Percentiles rank a stretch among this genome's conserved stretches.
Evolutionary conservation across 2,797 vertebrate genomes (phyloP).

Genomic region (Cossypha heuglini): DNA sequence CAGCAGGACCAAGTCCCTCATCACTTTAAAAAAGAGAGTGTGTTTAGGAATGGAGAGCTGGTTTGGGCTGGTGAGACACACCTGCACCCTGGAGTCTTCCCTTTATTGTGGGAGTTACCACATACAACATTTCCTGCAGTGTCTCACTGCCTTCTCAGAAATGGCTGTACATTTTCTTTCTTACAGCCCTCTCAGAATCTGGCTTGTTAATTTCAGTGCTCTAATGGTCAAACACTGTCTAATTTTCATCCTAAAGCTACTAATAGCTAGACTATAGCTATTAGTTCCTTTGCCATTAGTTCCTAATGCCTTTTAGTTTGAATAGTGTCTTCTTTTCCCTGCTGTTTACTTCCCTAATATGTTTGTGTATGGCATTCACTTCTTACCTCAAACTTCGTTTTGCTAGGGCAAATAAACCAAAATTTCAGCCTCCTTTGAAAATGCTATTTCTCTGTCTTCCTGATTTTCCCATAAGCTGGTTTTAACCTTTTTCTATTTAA

Average conservation of each 20-base stretch:
- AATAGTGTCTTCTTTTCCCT: neutral
- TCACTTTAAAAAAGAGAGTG: neutral
- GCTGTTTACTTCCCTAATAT: neutral
- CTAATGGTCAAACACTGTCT: neutral
- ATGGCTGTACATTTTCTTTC: neutral
- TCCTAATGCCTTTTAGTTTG: neutral
- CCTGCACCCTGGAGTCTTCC: fast-evolving
- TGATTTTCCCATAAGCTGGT: neutral
- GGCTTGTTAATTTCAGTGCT: neutral
- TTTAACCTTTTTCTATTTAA: neutral
- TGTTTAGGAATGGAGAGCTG: neutral
- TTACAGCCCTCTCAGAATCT: neutral
- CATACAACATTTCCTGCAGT: fast-evolving
- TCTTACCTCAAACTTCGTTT: neutral
- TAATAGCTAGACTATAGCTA: neutral
- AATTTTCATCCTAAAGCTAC: neutral
- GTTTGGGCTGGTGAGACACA: neutral
- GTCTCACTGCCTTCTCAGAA: neutral
- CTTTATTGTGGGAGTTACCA: neutral
- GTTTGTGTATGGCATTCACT: neutral
- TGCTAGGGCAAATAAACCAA: neutral
- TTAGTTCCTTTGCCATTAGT: neutral
- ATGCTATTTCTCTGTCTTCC: neutral
- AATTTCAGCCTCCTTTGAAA: neutral
- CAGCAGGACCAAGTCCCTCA: neutral